Base-by-base conservation (phyloP, 2,797 vertebrate species). In the Myotis findleyi region DNA sequence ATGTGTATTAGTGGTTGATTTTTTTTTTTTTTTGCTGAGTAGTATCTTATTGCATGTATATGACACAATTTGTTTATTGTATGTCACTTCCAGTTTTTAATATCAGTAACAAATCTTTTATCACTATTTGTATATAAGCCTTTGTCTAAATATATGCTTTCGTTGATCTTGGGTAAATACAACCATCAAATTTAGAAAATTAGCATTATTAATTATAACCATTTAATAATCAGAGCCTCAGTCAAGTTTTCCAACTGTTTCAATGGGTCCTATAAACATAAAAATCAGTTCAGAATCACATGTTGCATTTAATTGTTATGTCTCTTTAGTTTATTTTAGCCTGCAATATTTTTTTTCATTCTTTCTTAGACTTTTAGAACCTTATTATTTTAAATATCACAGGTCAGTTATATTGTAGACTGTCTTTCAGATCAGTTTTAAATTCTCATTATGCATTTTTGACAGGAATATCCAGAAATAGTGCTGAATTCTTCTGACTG, bases 131-230 rank as follows among this genome's bases (percentile, higher is more conserved):
- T 51, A 1, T 30, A 30, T 3, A 62, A 49, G 20, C 57, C 36
- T 92, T 94, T 90, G 5, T 30, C 38, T 57, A 5, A 14, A 62
- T 2, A 66, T 47, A 62, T 71, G 3, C 3, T 85, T 94, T 93
- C 7, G 59, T 77, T 95, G 62, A 84, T 62, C n/a, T 71, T 89
- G 41, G 11, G 4, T 57, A 87, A 93, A 62, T 33, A 89, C 0
- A 36, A 49, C 4, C 57, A 57, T n/a, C 80, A 80, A 73, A 89
- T 75, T 30, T 16, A 84, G 73, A 14, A 93, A 89, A 89, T 86
- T 79, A 79, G 21, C 13, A 80, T 47, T 79, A 20, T 47, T 2
- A 17, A 21, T 51, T 23, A 62, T 87, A 55, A 51, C 23, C 8
- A 51, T 55, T 89, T 82, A 51, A 66, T 59, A 17, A 30, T 75